Evolutionary conservation across 1,140 invertebrate species (phyloP).

Genomic region (Macrostomum lignano): DNA sequence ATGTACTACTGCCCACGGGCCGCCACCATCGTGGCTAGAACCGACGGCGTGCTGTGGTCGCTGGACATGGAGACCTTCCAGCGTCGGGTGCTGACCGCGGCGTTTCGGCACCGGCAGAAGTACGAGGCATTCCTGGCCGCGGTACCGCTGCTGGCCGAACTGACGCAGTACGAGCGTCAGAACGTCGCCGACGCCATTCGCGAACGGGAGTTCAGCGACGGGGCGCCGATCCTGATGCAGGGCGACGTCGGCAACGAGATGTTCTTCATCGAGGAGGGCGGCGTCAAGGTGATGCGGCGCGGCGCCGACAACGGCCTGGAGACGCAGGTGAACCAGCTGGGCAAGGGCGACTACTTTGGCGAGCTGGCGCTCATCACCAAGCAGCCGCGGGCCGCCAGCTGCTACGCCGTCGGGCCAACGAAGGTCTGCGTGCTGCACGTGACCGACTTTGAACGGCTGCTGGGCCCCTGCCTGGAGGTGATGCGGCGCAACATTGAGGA

Average conservation of each 20-base stretch:
- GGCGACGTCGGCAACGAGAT: conserved; percentile 75
- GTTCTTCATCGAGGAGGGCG: conserved; percentile 77
- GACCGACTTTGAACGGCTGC: conserved; percentile 72
- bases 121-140: background rate
- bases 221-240: conserved; percentile 12
- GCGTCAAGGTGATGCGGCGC: conserved; percentile 31
- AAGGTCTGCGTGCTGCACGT: conserved; percentile 54
- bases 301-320: no score
- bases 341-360: conserved; percentile 3
- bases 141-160: background rate
- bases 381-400: conserved; percentile 70
- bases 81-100: conserved; percentile 30
- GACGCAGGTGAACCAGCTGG: background rate
- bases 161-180: background rate
- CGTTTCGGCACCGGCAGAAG: background rate
- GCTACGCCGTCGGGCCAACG: conserved; percentile 33
- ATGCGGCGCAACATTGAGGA: no score
- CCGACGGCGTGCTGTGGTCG: conserved; percentile 48
- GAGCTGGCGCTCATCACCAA: conserved; percentile 75
- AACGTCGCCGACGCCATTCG: background rate
- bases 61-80: conserved; percentile 64
- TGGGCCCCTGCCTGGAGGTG: conserved; percentile 91
- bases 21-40: conserved; percentile 38
- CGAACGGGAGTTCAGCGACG: conserved; percentile 32
- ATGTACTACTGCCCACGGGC: conserved; percentile 85